Evolutionary conservation across 2,888 invertebrate genomes (phyloP).

Genomic region (Tenthredo livida): DNA sequence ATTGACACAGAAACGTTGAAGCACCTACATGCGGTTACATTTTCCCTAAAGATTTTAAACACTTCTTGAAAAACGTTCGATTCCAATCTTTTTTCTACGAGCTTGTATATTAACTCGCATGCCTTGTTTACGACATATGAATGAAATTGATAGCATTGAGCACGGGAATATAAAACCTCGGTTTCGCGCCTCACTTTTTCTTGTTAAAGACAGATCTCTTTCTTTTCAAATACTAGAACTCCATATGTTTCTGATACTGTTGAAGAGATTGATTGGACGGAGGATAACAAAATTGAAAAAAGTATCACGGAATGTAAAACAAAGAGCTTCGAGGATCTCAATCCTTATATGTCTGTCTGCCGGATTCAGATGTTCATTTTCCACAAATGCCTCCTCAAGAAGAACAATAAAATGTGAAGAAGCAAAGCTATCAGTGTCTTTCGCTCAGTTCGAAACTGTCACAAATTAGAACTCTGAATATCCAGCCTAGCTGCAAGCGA

Average conservation of each 20-base stretch:
- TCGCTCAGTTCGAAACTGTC: not conserved
- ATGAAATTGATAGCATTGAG: slow-evolving; percentile 12
- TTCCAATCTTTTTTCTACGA: not conserved
- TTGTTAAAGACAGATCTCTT: slow-evolving; percentile 3
- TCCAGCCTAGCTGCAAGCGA: not conserved
- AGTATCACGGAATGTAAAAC: not conserved
- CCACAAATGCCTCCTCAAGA: not conserved
- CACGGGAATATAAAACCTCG: not conserved
- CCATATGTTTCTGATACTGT: not conserved
- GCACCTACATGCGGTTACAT: not conserved
- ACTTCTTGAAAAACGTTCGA: not conserved
- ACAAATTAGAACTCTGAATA: not conserved
- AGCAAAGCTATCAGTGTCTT: not conserved
- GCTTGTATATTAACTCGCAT: not conserved
- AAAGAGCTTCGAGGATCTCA: slow-evolving; percentile 7
- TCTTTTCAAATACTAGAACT: not conserved
- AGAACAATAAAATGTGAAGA: not conserved
- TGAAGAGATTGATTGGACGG: slow-evolving; percentile 17
- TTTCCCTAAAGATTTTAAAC: not conserved
- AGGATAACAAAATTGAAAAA: not conserved
- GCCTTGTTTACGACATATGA: not conserved
- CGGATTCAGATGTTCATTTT: not conserved
- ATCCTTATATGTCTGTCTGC: not conserved
- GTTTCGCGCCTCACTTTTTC: not conserved
- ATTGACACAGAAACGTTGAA: slow-evolving; percentile 4